These are phyloP conservation scores for Aldabrachelys gigantea DNA, from an alignment of 2,113 vertebrate genomes.

Conservation along the genomic window DNA sequence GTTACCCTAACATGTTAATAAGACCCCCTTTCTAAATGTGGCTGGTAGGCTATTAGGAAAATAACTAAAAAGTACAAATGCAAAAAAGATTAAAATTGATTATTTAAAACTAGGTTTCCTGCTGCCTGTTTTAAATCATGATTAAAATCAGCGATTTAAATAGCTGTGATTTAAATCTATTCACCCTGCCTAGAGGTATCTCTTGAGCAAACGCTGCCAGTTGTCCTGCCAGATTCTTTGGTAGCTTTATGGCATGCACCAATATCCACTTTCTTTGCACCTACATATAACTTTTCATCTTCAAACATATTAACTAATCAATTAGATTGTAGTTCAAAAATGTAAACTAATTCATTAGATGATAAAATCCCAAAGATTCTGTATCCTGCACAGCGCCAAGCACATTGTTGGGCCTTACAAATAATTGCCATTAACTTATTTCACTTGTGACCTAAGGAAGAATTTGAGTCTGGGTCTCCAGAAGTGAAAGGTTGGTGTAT, in stretches of 20 bases:
- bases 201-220: not conserved
- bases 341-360: not conserved
- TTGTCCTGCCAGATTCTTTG: not conserved
- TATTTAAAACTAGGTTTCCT: not conserved
- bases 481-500: not conserved
- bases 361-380: not conserved
- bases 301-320: not conserved
- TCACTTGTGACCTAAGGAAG: not conserved
- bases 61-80: too few species aligned
- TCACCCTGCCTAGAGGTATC: not conserved
- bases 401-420: not conserved
- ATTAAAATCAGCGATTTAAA: not conserved
- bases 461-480: not conserved
- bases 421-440: not conserved
- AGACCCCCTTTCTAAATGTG: not conserved
- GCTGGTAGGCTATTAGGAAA: too few species aligned
- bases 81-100: not conserved
- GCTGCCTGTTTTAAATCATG: not conserved
- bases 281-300: not conserved
- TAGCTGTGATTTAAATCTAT: not conserved
- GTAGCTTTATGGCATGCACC: not conserved
- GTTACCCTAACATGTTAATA: not conserved
- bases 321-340: not conserved
- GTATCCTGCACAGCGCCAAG: not conserved
- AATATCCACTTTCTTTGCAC: not conserved